Percentiles rank a stretch among this genome's conserved stretches.
Conservation (phyloP, 2,113 vertebrate genomes). For the Petromus typicus region DNA sequence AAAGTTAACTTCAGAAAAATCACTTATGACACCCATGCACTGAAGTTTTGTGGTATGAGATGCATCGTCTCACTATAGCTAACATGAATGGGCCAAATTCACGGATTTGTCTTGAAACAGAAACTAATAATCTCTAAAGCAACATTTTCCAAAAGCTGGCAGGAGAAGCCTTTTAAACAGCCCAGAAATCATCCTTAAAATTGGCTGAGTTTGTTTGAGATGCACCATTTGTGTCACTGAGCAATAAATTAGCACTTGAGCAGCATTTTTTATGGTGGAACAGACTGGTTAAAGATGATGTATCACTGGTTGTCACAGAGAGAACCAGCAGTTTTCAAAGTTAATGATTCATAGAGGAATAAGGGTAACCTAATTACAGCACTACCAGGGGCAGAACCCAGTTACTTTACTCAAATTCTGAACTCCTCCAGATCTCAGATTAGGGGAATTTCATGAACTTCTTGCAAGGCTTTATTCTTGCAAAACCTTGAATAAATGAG, state of each 20-base stretch:
- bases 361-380: conserved; percentile 70
- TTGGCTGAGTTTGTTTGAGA: conserved; percentile 65
- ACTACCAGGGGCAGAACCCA: conserved; percentile 51
- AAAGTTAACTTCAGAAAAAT: conserved; percentile 89
- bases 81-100: conserved; percentile 77
- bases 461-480: conserved; percentile 8
- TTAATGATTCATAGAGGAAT: conserved; percentile 78
- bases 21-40: conserved; percentile 85
- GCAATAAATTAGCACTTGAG: conserved; percentile 74
- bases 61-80: conserved; percentile 71
- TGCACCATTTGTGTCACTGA: conserved; percentile 40
- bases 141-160: conserved; percentile 68
- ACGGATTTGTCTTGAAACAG: conserved; percentile 57
- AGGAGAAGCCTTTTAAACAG: conserved; percentile 49
- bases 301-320: conserved; percentile 74
- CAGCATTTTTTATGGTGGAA: conserved; percentile 58
- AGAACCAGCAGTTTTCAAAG: conserved; percentile 78
- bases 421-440: conserved; percentile 24
- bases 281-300: conserved; percentile 71
- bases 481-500: neutral
- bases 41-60: conserved; percentile 85
- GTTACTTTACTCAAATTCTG: conserved; percentile 44
- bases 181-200: conserved; percentile 70
- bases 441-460: neutral
- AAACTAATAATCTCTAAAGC: conserved; percentile 67